A percentile compares a stretch with the other conserved stretches of the same genome.
phyloP scores from a whole-genome alignment of 2,888 invertebrate species.

The Glaucopsyche alexis region DNA sequence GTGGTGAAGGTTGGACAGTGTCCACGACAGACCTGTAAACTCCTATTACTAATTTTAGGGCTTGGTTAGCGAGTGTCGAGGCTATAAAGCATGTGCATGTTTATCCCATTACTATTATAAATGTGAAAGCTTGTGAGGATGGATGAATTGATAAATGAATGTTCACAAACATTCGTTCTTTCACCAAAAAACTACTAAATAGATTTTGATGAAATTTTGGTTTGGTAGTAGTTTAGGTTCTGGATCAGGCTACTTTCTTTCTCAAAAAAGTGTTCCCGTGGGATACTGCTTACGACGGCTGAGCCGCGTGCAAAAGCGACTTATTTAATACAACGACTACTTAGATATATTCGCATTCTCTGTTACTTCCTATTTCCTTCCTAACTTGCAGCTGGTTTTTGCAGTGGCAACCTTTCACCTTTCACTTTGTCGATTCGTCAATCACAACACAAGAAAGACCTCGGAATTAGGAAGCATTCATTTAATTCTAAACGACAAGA shows the following conservation, averaged over 20 bases:
- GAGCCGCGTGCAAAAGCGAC: too few species aligned
- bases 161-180: too few species aligned
- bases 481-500: too few species aligned
- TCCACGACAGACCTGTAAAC: not conserved
- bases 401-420: not conserved
- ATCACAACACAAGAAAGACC: not conserved
- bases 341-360: not conserved
- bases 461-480: not conserved
- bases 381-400: slow-evolving; percentile 29
- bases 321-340: not conserved
- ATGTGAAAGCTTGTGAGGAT: too few species aligned
- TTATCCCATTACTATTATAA: not conserved
- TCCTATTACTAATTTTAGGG: not conserved
- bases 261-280: too few species aligned
- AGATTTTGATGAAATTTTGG: too few species aligned
- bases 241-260: too few species aligned
- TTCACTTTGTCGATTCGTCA: not conserved
- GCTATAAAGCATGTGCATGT: not conserved
- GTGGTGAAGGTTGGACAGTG: not conserved
- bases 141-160: too few species aligned
- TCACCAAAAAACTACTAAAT: too few species aligned
- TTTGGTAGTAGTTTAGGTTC: too few species aligned
- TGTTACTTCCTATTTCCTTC: slow-evolving; percentile 1
- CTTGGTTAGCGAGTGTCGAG: not conserved
- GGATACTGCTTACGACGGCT: too few species aligned